These are phyloP conservation scores for Capromys pilorides DNA, from an alignment of 2,797 vertebrate genomes.

Conservation along the genomic window DNA sequence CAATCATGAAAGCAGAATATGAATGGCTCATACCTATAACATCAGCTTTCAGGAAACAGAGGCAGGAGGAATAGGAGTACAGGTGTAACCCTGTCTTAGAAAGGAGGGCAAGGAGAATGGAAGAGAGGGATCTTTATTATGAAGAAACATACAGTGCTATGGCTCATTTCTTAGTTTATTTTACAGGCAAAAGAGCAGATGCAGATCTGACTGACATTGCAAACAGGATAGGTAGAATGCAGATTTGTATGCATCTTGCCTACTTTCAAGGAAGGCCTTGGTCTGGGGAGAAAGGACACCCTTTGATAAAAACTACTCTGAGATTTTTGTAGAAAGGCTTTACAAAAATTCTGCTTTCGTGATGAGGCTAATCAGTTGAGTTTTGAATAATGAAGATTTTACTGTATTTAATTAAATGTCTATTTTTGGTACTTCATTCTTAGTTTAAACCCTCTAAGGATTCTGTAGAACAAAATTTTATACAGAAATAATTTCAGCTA, in stretches of 20 bases:
- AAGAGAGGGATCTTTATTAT: not conserved
- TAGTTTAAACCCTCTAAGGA: not conserved
- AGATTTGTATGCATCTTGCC: not conserved
- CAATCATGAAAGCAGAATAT: not conserved
- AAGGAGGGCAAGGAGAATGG: not conserved
- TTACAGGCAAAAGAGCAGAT: not conserved
- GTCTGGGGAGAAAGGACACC: too few species aligned
- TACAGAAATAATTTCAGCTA: not conserved
- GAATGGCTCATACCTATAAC: not conserved
- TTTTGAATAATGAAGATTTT: conserved; percentile 59
- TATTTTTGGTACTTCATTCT: conserved; percentile 28
- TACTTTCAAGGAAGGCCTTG: not conserved
- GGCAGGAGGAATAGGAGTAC: not conserved
- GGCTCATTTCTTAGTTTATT: not conserved
- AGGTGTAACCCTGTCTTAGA: not conserved
- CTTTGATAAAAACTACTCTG: too few species aligned
- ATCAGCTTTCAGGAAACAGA: not conserved
- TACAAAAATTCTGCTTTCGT: conserved; percentile 17
- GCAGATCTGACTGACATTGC: not conserved
- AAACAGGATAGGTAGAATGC: not conserved
- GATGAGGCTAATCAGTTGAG: not conserved
- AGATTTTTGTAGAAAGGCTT: not conserved
- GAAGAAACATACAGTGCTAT: not conserved
- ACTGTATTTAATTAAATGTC: conserved; percentile 51
- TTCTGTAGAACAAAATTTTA: not conserved